These are phyloP conservation scores for Acanthornis magna DNA, from an alignment of 2,797 vertebrate species.

Conservation along the genomic window DNA sequence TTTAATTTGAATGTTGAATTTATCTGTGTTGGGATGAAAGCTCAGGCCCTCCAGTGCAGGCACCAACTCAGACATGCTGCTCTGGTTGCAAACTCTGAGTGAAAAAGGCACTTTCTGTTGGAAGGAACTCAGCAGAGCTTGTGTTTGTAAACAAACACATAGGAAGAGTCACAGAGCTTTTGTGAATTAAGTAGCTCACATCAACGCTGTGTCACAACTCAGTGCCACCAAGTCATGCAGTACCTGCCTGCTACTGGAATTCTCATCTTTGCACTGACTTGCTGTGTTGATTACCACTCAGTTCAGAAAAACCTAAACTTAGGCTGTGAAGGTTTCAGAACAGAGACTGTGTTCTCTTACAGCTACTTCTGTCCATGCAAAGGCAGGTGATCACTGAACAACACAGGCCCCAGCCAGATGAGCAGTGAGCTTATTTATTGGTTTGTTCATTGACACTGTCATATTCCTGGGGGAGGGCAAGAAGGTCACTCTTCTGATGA, in stretches of 20 bases:
- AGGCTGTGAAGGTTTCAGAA: not conserved
- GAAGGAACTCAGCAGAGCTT: not conserved
- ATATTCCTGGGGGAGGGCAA: not conserved
- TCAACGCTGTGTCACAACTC: not conserved
- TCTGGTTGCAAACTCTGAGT: not conserved
- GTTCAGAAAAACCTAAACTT: not conserved
- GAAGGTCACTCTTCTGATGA: not conserved
- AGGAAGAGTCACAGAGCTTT: not conserved
- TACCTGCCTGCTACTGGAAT: not conserved
- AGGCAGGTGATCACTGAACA: not conserved
- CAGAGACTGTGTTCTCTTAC: not conserved
- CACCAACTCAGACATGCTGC: not conserved
- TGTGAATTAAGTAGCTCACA: not conserved
- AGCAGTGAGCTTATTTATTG: not conserved
- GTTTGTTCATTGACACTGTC: not conserved
- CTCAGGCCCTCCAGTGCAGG: not conserved
- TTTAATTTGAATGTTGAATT: not conserved
- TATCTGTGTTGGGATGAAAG: not conserved
- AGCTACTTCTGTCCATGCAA: not conserved
- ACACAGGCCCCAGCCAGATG: not conserved
- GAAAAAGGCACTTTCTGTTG: not conserved
- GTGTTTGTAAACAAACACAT: not conserved
- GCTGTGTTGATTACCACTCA: not conserved
- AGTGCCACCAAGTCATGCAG: not conserved
- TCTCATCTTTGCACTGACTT: not conserved